Base-by-base conservation (phyloP, 2,888 invertebrate species). In the Nomada fucata region DNA sequence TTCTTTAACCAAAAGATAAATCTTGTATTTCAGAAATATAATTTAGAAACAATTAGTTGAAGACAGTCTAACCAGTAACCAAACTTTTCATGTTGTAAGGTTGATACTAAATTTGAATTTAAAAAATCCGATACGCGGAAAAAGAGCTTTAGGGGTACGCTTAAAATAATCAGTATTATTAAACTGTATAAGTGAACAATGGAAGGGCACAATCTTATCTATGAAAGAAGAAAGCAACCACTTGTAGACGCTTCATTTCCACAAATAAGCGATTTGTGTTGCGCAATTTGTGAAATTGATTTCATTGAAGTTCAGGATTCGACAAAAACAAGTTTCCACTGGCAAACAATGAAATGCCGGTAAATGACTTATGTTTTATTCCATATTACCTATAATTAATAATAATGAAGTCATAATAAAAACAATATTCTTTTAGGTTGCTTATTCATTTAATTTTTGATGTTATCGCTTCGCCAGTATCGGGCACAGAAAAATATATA, bases 291-390 rank as follows among this genome's bases (percentile, higher is more conserved):
- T 50, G 79, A 89, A 78, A 86, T 90, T 26, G 88, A 91, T 89
- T 76, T 79, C 3, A 55, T 79, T 9, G 88, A 91, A 64, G 79
- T 89, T n/a, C 77, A 79, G 53, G 88, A 92, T 82, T 86, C 90
- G 9, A 86, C 89, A 4, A 92, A 91, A 82, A 91, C 91, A 10
- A 79, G 86, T 74, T 92, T 89, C 82, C 92, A 92, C 70, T 90
- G 89, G 86, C 90, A 92, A 86, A 89, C 89, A 63, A 85, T 93
- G 68, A 91, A 90, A 71, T 93, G 93, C 89, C 91, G 93, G 93
- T 91, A 83, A 83, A 65, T 15, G n/a, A 15, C 18, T 47, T 36
- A 18, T 7, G 29, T 59, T 53, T 50, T 59, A 53, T 63, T 59
- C 59, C 50, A 44, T 63, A 11, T 63, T 23, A 1, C 5, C 1